Evolutionary conservation across 30 jellyfish, hydroid and myxozoan species (phyloP), one percentile per base, ranked within the genome.

Genomic region (Pseudorhiza aurosa): DNA sequence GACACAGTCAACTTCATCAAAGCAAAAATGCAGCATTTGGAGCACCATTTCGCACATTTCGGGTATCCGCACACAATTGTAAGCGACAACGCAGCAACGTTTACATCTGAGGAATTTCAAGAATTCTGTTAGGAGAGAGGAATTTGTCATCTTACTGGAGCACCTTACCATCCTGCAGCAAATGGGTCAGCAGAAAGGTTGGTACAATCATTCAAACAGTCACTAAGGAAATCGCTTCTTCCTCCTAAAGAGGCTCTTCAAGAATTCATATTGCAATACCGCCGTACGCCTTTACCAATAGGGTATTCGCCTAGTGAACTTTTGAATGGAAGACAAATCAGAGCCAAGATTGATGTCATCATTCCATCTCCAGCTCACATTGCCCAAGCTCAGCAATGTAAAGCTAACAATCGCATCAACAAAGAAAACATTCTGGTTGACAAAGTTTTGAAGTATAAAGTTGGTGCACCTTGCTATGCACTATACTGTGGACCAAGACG

Each of bases 1-100:
- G 10, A 22, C 82, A 8, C 21, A 8, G 4, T 43, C 39, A 2
- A 56, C 55, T 11, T 2, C 72, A 58, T 11, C 6, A 32, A 49
- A 10, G 35, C 88, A 7, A 75, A 8, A 31, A 75, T 75, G 31
- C 53, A 75, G 4, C 17, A 24, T 12, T 28, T 75, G 18, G 88
- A 75, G 24, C 85, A 75, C 28, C 69, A 60, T 60, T 72, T 72
- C 45, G 51, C 84, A 18, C 39, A 37, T 21, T 39, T 35, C 10
- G 82, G 86, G 12, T 75, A 3, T 29, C 85, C 88, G 4, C 82
- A 75, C 29, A 32, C 82, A 4, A 35, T 75, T 21, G 83, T 75
- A 17, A 11, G 88, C 4, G 88, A 75, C 62, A 75, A 58, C 57
- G 88, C 64, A 2, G 4, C 88, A 21, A 45, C 65, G 68, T 75